Base-by-base conservation (phyloP, 2,797 vertebrate genomes). In the Phrynocephalus guinanensis region DNA sequence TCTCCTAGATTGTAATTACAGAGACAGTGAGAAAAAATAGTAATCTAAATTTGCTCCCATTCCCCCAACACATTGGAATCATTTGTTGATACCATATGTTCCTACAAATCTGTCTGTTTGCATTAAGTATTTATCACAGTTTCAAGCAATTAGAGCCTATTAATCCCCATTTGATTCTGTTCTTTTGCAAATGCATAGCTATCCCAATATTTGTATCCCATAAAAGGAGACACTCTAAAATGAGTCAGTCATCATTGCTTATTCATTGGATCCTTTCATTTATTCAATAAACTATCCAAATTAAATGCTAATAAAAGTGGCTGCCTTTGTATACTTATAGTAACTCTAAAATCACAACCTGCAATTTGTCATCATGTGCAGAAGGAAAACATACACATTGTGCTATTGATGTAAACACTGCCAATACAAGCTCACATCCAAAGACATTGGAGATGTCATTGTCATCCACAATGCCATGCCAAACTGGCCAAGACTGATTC, bases 61-160 rank as follows among this genome's bases (percentile, higher is more conserved):
- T 92, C 70, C 70, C 20, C n/a, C 87, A 89, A 84, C 63, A 76
- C 3, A 71, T 71, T 13, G 33, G 48, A 60, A 38, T 66, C 83
- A 68, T 71, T 92, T 90, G 84, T 83, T 91, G 50, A 68, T 48
- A 82, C 1, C 9, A 44, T 89, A 50, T 80, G 88, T 3, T 81
- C 13, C 3, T 89, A 81, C 5, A 85, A 15, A 33, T 77, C 68
- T 6, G 24, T 86, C 84, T 86, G 77, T 91, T 88, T 93, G 79
- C 85, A 76, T 91, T 93, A 90, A 92, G 38, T 79, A 88, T 82
- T 77, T 76, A 66, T 87, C 88, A 91, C 88, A 91, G 22, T 60
- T 91, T 90, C 60, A 82, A 78, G 83, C 22, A 96, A 93, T 91
- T 94, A 93, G 3, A 91, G 79, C 71, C 72, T 89, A 84, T 83